These are phyloP conservation scores for Edolisoma coerulescens DNA, from an alignment of 2,113 vertebrate species.

Conservation along the genomic window DNA sequence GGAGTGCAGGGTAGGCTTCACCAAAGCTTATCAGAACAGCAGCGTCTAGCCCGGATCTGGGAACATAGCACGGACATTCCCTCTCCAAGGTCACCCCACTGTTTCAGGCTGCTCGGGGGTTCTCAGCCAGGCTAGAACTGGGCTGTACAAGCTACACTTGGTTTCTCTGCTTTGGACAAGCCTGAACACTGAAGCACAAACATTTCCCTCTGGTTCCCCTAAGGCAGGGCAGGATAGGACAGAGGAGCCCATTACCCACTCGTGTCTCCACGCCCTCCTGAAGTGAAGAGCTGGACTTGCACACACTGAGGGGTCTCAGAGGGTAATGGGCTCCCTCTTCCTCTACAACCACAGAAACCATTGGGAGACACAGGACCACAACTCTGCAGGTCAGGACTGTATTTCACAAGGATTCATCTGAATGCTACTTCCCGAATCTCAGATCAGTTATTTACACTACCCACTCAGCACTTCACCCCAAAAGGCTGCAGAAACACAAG, in stretches of 20 bases:
- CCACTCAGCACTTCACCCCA: neutral
- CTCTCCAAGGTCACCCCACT: neutral
- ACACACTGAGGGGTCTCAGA: fast-evolving
- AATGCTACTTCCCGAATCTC: neutral
- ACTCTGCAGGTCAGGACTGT: neutral
- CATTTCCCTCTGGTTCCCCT: neutral
- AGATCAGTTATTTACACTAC: neutral
- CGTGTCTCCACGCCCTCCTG: fast-evolving
- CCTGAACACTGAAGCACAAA: neutral
- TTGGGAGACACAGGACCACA: neutral
- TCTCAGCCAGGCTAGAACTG: neutral
- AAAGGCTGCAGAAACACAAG: neutral
- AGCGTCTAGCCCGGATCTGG: fast-evolving
- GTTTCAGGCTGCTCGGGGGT: fast-evolving
- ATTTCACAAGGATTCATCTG: neutral
- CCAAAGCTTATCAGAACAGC: fast-evolving
- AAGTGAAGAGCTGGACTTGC: fast-evolving
- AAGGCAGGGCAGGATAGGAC: neutral
- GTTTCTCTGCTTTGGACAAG: neutral
- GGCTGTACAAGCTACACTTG: fast-evolving
- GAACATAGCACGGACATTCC: fast-evolving
- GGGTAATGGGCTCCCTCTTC: neutral
- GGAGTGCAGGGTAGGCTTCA: neutral
- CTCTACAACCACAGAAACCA: neutral
- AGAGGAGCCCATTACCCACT: neutral